Base-by-base conservation (phyloP, 2,888 invertebrate genomes). In the Spisula subtruncata region DNA sequence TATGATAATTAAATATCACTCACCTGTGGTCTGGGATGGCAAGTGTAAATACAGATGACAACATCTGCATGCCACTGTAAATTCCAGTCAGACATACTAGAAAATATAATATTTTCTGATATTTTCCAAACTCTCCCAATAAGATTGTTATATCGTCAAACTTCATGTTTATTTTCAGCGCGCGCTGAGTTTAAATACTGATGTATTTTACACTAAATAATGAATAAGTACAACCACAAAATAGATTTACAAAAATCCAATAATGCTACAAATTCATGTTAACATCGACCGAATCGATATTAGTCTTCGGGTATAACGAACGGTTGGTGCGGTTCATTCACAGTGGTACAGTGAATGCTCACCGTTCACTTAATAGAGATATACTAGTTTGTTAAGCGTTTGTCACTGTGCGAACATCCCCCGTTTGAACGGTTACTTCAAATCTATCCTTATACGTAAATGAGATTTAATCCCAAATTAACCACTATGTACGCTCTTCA, bases 111-210 rank as follows among this genome's bases (percentile, higher is more conserved):
- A 86, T 86, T 81, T 92, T 92, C 89, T 92, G 92, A 60, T 91
- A 92, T 75, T 88, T 90, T 14, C 92, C 92, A 85, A 92, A 92
- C 56, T 92, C 90, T 32, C 92, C 92, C 0, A 92, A 54, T 16
- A 89, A 84, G 2, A 86, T 29, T 2, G 89, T 89, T 25, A 92
- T 87, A 32, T 91, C 91, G 83, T 92, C 92, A 66, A 92, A 92
- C 75, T 87, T 92, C 92, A 92, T 92, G 2, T 56, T 84, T 41
- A 41, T 10, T n/a, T 4, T 81, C 75, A 25, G 29, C 10, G 75
- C 10, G 60, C 51, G 51, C 14, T 6, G 5, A 51, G 12, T 60
- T 60, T 60, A 8, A 60, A 60, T 25, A 60, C 2, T 25, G 16
- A 10, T 51, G 51, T 51, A n/a, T 60, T 41, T 60, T 25, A 25